These are phyloP conservation scores for Phaenicophaeus curvirostris DNA, from an alignment of 2,797 vertebrate species.

Conservation along the genomic window DNA sequence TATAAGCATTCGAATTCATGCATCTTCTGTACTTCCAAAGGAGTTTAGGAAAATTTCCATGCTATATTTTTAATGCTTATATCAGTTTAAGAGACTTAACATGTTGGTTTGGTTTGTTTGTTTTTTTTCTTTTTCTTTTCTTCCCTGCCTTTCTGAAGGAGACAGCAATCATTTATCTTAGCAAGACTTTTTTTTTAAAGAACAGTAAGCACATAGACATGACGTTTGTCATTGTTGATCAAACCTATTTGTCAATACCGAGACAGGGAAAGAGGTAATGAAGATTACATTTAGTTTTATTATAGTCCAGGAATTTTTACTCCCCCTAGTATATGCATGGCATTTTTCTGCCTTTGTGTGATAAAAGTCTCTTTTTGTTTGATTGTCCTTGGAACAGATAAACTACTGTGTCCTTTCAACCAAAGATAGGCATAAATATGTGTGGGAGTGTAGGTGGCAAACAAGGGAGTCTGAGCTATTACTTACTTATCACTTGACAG, in stretches of 20 bases:
- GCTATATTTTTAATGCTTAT: neutral
- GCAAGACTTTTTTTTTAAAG: constrained; percentile 50
- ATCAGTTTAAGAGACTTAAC: neutral
- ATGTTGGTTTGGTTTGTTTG: neutral
- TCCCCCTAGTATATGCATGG: neutral
- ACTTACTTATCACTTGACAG: constrained; percentile 10
- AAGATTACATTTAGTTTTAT: constrained; percentile 59
- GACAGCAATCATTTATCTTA: constrained; percentile 53
- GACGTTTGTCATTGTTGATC: constrained; percentile 15
- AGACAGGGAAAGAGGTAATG: constrained; percentile 34
- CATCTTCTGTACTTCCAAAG: constrained; percentile 2
- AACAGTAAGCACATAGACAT: constrained; percentile 47
- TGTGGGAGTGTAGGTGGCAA: neutral
- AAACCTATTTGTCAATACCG: constrained; percentile 51
- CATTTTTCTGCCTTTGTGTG: constrained; percentile 29
- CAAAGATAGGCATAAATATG: neutral
- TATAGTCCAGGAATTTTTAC: constrained; percentile 33
- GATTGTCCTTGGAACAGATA: constrained; percentile 26
- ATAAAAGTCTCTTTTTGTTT: constrained; percentile 38
- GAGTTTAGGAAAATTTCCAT: neutral
- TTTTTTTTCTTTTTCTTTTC: neutral
- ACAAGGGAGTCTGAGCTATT: neutral
- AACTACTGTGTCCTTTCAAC: constrained; percentile 4
- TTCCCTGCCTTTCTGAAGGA: constrained; percentile 17
- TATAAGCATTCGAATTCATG: neutral